These are phyloP conservation scores for Myotis vivesi DNA, from an alignment of 2,797 vertebrate genomes.

Conservation along the genomic window DNA sequence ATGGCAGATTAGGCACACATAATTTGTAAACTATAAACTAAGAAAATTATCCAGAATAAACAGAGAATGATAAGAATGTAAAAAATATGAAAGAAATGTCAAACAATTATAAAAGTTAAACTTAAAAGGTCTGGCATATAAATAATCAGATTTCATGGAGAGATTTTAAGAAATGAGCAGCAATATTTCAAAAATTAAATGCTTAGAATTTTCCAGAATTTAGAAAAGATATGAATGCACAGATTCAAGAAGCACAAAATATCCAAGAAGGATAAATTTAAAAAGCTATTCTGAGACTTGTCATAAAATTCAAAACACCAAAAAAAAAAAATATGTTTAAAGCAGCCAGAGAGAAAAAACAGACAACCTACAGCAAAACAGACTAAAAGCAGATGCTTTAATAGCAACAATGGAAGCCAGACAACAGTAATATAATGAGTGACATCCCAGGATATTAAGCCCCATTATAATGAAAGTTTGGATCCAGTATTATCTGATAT, in stretches of 20 bases:
- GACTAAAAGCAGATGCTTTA: not conserved
- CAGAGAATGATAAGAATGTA: not conserved
- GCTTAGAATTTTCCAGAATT: not conserved
- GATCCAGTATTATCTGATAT: not conserved
- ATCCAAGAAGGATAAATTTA: not conserved
- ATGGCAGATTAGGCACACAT: not conserved
- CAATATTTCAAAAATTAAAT: not conserved
- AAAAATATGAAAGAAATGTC: not conserved
- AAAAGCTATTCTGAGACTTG: not conserved
- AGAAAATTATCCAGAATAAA: slow-evolving; percentile 23
- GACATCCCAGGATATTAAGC: not conserved
- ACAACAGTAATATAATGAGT: slow-evolving; percentile 18
- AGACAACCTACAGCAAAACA: not conserved
- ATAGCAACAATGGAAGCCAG: not conserved
- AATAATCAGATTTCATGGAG: not conserved
- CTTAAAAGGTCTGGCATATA: not conserved
- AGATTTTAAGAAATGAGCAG: slow-evolving; percentile 7
- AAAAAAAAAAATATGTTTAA: slow-evolving; percentile 5
- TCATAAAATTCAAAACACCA: not conserved
- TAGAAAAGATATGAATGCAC: not conserved
- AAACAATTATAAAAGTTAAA: not conserved
- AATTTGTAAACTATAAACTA: not conserved
- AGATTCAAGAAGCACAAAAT: not conserved
- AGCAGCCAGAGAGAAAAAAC: not conserved
- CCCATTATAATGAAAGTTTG: not conserved